These are phyloP conservation scores for Tetranychus truncatus DNA, from an alignment of 2,888 invertebrate genomes.

Conservation along the genomic window DNA sequence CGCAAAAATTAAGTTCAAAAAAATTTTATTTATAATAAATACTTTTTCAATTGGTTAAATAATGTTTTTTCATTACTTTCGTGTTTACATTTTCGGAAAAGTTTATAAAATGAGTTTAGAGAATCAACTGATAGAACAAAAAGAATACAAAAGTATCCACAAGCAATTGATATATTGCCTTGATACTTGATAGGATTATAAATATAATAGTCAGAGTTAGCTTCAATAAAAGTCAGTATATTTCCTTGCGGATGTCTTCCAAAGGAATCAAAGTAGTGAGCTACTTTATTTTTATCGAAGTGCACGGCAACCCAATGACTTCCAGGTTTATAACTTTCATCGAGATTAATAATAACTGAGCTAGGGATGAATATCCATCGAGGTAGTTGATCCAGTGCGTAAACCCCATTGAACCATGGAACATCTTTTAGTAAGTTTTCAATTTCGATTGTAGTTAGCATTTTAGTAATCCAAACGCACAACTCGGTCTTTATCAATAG, in stretches of 20 bases:
- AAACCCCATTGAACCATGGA: background rate
- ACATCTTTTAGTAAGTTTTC: background rate
- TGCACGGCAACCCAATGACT: background rate
- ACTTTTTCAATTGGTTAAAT: background rate
- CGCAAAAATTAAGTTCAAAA: background rate
- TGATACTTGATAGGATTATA: background rate
- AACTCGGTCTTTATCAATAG: background rate
- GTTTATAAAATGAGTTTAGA: background rate
- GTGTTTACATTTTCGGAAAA: background rate
- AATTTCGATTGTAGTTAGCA: background rate
- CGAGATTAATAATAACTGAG: background rate
- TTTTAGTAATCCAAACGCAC: background rate
- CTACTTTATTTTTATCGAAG: background rate
- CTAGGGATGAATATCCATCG: background rate
- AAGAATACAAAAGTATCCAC: background rate
- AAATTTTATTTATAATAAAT: background rate
- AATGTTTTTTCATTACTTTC: background rate
- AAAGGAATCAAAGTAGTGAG: constrained; percentile 2
- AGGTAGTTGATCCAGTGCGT: background rate
- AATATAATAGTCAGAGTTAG: background rate
- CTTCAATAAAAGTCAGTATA: background rate
- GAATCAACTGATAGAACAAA: background rate
- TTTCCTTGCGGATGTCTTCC: background rate
- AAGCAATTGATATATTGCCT: background rate
- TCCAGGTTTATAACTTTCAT: background rate